Evolutionary conservation across 2,888 invertebrate species (phyloP), one percentile per base, ranked within the genome.

Genomic region (Drosophila buzzatii): DNA sequence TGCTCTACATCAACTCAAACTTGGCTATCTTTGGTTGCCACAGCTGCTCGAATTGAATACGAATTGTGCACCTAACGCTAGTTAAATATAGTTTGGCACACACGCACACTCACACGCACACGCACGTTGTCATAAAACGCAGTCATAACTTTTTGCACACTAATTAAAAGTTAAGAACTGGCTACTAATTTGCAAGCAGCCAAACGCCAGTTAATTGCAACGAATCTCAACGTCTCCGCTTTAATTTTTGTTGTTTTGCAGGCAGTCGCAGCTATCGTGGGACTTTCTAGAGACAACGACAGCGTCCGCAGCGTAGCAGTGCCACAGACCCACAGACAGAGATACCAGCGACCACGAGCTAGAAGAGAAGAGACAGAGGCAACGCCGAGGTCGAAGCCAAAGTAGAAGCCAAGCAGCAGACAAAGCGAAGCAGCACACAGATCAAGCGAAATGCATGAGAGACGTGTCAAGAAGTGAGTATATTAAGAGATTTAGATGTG

Each of bases 391-490:
- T 7, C 12, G n/a, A 12, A 57, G 58, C 14, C 45, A 10, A 20
- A 56, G n/a, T 20, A 16, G 49, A 3, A 56, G n/a, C 6, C 3
- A 10, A 63, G 37, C 47, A 51, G 23, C 39, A 31, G 49, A 31
- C 18, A 18, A 58, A 47, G 10, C 39, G 35, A 27, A 18, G 7
- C 51, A 18, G n/a, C 16, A 33, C 18, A 41, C 18, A 56, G 33
- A 58, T 44, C 45, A 6, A 47, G 52, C 41, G 49, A 61, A 61
- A 92, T 92, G 92, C 92, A 92, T 68, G 92, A 92, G 70, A 77
- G 92, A 63, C 92, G 91, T 65, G 92, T 92, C 16, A 92, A 92
- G 80, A 92, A 92, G 92, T 92, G 81, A 90, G 90, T 35, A 44
- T 9, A 62, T 23, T 20, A 1, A 2, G 2, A 10, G 1, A 16